Evolutionary conservation across 1,140 invertebrate species (phyloP).

Genomic region (Adoxophyes honmai): DNA sequence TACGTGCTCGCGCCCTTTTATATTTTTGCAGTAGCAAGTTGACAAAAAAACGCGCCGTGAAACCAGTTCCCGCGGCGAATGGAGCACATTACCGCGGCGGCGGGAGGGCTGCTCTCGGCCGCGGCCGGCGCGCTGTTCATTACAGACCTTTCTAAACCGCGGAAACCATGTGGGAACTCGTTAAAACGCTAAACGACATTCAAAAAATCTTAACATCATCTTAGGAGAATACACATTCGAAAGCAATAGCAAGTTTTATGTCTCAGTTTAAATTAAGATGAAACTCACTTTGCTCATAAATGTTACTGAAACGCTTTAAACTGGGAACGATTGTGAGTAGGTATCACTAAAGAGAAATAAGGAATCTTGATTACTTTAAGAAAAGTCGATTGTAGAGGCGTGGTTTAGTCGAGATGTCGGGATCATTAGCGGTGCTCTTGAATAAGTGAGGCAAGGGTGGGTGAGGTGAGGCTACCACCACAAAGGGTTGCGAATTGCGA

Average conservation of each 20-base stretch:
- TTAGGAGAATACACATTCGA: too few relatives aligned
- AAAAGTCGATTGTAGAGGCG: slow-evolving; percentile 24
- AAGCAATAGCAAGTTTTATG: too few relatives aligned
- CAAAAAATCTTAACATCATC: too few relatives aligned
- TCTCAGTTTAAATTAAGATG: too few relatives aligned
- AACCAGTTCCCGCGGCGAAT: slow-evolving; percentile 56
- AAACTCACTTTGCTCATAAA: too few relatives aligned
- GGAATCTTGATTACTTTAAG: slow-evolving; percentile 14
- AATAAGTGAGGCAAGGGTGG: slow-evolving; percentile 43
- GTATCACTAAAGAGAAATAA: slow-evolving; percentile 6
- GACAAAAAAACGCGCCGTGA: slow-evolving; percentile 41
- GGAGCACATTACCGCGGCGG: slow-evolving; percentile 13
- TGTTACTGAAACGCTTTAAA: too few relatives aligned
- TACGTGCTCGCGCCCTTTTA: slow-evolving; percentile 1
- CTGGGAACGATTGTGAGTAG: neutral
- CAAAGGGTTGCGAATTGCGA: slow-evolving; percentile 49
- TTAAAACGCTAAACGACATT: too few relatives aligned
- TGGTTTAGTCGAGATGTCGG: slow-evolving; percentile 30
- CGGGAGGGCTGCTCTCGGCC: neutral
- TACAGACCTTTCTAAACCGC: neutral
- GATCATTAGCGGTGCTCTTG: slow-evolving; percentile 29
- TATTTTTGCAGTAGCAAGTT: slow-evolving; percentile 25
- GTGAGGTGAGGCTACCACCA: slow-evolving; percentile 28
- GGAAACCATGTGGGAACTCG: neutral
- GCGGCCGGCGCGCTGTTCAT: neutral